These are phyloP conservation scores for Bostrychus sinensis DNA, from an alignment of 2,113 vertebrate species.

Conservation along the genomic window DNA sequence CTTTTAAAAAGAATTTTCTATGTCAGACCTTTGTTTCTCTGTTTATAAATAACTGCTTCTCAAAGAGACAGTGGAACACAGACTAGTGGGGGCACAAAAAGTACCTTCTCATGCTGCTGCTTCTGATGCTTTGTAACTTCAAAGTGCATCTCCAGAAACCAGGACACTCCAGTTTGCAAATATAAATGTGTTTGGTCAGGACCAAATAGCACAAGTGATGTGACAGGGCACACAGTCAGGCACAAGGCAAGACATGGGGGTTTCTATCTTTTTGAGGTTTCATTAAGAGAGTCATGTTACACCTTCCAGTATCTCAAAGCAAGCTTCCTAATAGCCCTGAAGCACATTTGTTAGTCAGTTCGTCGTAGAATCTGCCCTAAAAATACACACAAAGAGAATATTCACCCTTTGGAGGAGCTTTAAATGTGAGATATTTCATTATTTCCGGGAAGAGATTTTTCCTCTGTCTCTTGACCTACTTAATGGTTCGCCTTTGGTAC, in stretches of 20 bases:
- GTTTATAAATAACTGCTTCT: neutral
- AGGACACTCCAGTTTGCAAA: conserved; percentile 40
- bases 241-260: conserved; percentile 14
- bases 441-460: conserved; percentile 33
- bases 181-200: conserved; percentile 46
- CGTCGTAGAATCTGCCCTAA: conserved; percentile 34
- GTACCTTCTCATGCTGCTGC: conserved; percentile 12
- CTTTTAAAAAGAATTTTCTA: neutral
- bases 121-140: conserved; percentile 26
- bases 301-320: conserved; percentile 48
- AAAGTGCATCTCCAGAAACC: conserved; percentile 50
- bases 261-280: conserved; percentile 26
- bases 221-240: conserved; percentile 29
- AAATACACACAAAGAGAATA: conserved; percentile 44
- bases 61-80: neutral
- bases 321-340: conserved; percentile 18
- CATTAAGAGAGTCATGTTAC: conserved; percentile 43
- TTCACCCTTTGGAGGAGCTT: conserved; percentile 36
- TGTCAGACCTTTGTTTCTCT: neutral
- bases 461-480: conserved; percentile 44
- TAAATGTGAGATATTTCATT: conserved; percentile 36
- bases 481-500: conserved; percentile 35
- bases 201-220: conserved; percentile 21
- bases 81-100: neutral
- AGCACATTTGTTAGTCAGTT: conserved; percentile 47